phyloP scores from a whole-genome alignment of 35 echinoderm and acorn worm species.

The Ptychodera flava region DNA sequence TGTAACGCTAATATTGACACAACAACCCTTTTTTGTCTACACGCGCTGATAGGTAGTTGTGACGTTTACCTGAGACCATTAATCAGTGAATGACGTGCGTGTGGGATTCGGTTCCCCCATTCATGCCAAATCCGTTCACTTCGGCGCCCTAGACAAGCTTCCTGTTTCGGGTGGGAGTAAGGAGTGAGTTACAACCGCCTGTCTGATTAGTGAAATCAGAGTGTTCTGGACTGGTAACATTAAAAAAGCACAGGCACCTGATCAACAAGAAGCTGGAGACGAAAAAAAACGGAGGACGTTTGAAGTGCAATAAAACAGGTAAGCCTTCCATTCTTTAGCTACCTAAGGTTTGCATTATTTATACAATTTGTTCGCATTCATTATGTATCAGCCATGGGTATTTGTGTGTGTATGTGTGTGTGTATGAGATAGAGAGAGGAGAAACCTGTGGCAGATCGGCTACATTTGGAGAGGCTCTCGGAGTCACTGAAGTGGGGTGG shows the following conservation, averaged over 20 bases:
- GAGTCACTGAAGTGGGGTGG: too few species aligned
- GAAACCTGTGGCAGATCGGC: too few species aligned
- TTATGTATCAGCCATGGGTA: background rate
- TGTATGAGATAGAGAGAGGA: too few species aligned
- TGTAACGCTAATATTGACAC: background rate
- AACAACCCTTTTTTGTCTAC: background rate
- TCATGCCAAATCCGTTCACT: background rate
- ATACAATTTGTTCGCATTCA: background rate
- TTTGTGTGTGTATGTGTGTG: background rate
- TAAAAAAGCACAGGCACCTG: background rate
- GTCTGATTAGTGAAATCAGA: background rate
- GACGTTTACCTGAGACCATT: background rate
- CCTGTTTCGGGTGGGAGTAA: background rate
- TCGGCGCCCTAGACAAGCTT: background rate
- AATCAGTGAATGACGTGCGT: background rate
- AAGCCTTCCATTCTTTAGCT: background rate
- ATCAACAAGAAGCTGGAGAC: background rate
- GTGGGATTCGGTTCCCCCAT: background rate
- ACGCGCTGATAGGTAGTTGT: background rate
- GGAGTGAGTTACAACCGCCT: background rate
- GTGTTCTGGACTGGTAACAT: background rate
- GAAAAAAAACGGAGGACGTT: too few species aligned
- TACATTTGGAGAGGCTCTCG: too few species aligned
- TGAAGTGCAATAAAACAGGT: background rate
- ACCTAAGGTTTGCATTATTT: background rate